phyloP scores from a whole-genome alignment of 2,113 vertebrate species.

The Dicaeum eximium region DNA sequence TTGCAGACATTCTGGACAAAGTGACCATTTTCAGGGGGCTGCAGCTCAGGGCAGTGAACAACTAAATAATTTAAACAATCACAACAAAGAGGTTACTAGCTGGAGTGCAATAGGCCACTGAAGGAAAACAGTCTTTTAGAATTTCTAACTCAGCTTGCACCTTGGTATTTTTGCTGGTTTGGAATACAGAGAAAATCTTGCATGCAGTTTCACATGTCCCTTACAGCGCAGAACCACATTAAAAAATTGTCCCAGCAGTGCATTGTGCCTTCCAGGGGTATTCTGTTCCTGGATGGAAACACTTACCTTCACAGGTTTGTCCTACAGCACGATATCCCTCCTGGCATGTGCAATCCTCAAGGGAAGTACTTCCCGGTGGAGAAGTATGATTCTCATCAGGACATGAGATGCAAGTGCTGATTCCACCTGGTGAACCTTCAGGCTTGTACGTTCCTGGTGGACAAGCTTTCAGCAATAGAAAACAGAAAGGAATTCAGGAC shows the following conservation, averaged over 20 bases:
- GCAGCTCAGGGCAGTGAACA: slow-evolving; percentile 84
- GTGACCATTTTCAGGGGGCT: slow-evolving; percentile 89
- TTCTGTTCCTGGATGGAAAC: neutral
- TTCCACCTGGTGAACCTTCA: slow-evolving; percentile 86
- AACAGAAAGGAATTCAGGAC: neutral
- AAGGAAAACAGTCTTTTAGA: neutral
- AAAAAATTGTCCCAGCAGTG: neutral
- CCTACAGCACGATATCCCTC: slow-evolving; percentile 80
- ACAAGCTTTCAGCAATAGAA: slow-evolving; percentile 78
- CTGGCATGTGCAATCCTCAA: slow-evolving; percentile 84
- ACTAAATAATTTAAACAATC: slow-evolving; percentile 70
- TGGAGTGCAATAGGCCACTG: neutral
- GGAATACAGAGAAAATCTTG: neutral
- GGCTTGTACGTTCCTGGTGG: slow-evolving; percentile 92
- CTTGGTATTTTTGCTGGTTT: neutral
- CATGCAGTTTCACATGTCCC: neutral
- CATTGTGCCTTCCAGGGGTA: neutral
- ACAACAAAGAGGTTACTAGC: neutral
- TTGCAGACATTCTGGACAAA: slow-evolving; percentile 94
- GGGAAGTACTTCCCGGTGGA: slow-evolving; percentile 86
- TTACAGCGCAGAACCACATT: neutral
- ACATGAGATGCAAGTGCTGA: slow-evolving; percentile 83
- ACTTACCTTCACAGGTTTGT: slow-evolving; percentile 84
- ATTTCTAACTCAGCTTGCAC: neutral
- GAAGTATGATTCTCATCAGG: slow-evolving; percentile 87